phyloP scores from a whole-genome alignment of 2,113 vertebrate genomes.

The Macaca mulatta region DNA sequence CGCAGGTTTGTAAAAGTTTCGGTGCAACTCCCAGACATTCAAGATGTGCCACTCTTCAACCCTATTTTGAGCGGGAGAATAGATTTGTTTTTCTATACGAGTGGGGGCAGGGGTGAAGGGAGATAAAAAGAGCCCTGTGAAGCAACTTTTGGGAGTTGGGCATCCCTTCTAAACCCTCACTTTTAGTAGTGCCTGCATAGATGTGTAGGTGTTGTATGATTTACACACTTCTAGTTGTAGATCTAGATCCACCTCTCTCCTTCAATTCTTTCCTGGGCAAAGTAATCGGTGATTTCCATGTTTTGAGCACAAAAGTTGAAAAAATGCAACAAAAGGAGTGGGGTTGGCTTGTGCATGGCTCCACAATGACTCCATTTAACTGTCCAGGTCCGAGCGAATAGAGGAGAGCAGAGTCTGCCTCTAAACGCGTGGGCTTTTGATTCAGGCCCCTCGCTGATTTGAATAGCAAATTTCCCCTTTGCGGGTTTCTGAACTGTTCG shows the following conservation, averaged over 20 bases:
- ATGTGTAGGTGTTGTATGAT: neutral
- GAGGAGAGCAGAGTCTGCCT: constrained; percentile 75
- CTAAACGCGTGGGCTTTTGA: constrained; percentile 77
- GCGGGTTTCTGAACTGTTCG: constrained; percentile 25
- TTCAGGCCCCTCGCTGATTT: constrained; percentile 67
- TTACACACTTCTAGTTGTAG: neutral
- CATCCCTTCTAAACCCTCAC: neutral
- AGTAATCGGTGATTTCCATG: constrained; percentile 76
- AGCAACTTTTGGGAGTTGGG: constrained; percentile 41
- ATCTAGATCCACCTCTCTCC: neutral
- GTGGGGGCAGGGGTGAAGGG: neutral
- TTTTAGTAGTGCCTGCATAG: neutral
- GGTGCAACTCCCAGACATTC: constrained; percentile 45
- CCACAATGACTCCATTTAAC: constrained; percentile 85
- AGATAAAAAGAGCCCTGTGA: neutral
- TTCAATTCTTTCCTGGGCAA: constrained; percentile 40
- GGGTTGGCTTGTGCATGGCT: constrained; percentile 76
- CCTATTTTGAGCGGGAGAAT: constrained; percentile 46
- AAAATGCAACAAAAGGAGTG: constrained; percentile 61
- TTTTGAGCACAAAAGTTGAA: constrained; percentile 71
- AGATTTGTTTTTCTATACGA: neutral
- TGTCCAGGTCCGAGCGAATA: constrained; percentile 79
- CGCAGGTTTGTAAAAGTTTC: constrained; percentile 21
- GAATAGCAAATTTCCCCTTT: constrained; percentile 64
- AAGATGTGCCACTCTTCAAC: constrained; percentile 40